These are phyloP conservation scores for Nematolebias whitei DNA, from an alignment of 2,113 vertebrate genomes.

Conservation along the genomic window DNA sequence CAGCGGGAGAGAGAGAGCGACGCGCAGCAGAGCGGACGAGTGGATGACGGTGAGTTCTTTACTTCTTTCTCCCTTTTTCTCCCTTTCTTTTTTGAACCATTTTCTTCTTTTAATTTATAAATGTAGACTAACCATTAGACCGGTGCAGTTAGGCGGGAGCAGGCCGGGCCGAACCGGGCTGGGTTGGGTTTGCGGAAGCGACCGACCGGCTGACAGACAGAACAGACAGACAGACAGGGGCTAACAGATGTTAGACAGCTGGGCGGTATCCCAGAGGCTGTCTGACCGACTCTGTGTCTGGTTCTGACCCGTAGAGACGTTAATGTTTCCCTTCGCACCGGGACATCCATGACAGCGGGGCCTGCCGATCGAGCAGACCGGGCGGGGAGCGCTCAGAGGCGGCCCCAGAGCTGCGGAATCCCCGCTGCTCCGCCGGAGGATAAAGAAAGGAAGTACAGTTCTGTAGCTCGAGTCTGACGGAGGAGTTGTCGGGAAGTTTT, in stretches of 20 bases:
- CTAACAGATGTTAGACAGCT: conserved; percentile 19
- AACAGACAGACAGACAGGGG: conserved; percentile 46
- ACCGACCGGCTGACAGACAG: conserved; percentile 52
- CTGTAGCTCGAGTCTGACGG: conserved; percentile 32
- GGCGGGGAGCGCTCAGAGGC: conserved; percentile 26
- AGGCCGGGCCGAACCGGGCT: conserved; percentile 34
- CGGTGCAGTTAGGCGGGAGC: background rate
- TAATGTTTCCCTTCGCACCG: background rate
- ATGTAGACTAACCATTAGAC: background rate
- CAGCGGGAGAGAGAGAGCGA: conserved; percentile 40
- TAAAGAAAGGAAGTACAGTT: conserved; percentile 37
- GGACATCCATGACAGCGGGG: conserved; percentile 35
- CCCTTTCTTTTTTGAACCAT: background rate
- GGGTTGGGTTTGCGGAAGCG: conserved; percentile 76
- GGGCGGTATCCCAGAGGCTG: conserved; percentile 17
- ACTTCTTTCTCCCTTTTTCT: background rate
- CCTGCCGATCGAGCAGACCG: conserved; percentile 39
- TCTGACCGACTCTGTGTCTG: background rate
- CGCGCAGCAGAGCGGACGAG: conserved; percentile 50
- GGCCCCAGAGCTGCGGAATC: conserved; percentile 38
- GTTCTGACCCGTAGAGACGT: background rate
- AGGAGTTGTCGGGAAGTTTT: conserved; percentile 7
- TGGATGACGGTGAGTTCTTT: conserved; percentile 69
- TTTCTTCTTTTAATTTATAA: background rate
- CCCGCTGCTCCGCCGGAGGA: conserved; percentile 33